These are phyloP conservation scores for Prosapia bicincta DNA, from an alignment of 2,888 invertebrate species.

Conservation along the genomic window DNA sequence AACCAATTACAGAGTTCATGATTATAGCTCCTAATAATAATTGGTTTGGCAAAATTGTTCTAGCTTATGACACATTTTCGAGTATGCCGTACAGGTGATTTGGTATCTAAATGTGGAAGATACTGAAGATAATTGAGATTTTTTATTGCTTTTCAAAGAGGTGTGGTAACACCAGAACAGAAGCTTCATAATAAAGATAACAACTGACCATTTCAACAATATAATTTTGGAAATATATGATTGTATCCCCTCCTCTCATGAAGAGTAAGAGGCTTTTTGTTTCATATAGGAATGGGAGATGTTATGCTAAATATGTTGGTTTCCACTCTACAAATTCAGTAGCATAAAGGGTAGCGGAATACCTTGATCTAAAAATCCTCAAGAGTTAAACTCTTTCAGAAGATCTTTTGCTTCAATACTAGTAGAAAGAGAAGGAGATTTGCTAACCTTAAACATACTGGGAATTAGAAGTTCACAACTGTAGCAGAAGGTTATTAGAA, in stretches of 20 bases:
- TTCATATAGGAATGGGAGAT: conserved; percentile 2
- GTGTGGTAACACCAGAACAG: conserved; percentile 4
- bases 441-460: conserved; percentile 8
- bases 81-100: neutral
- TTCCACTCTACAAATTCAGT: neutral
- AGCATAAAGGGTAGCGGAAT: neutral
- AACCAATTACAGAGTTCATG: conserved; percentile 7
- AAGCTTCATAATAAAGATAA: conserved; percentile 5
- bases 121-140: conserved; percentile 4
- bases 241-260: neutral
- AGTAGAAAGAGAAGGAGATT: conserved; percentile 1
- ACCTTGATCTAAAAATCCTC: neutral
- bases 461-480: no score
- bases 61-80: neutral
- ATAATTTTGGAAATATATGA: neutral
- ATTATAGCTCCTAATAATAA: neutral
- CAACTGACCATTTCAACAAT: neutral
- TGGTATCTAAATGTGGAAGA: neutral
- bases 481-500: no score
- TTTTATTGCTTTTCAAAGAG: neutral
- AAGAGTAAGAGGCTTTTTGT: neutral
- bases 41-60: conserved; percentile 4
- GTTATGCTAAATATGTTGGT: conserved; percentile 3
- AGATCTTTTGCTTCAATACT: conserved; percentile 1
- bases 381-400: neutral